Evolutionary conservation across 1,140 invertebrate genomes (phyloP), one percentile per base, ranked within the genome.

Genomic region (Heliothis subflexa): DNA sequence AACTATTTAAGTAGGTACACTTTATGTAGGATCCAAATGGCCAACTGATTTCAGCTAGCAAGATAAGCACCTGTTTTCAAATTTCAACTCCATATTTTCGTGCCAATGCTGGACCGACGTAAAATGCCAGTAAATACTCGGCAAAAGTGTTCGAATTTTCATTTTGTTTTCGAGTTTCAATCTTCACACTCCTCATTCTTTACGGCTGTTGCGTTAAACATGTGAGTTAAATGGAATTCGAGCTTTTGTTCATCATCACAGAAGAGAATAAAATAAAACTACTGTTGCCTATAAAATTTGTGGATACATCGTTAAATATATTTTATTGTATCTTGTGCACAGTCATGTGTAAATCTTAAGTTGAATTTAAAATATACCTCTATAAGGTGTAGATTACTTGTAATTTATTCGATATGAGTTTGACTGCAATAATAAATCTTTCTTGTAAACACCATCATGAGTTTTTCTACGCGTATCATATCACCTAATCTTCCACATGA

Each of bases 91-190:
- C 61, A 66, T 70, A 70, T 52, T 50, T 50, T 49, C 16, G 21
- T 50, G 52, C 47, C 21, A 28, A 28, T 50, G 5, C 62, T 21
- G 12, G 45, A 52, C 45, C 47, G 25, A 68, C 21, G 21, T 70
- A 50, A 52, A 70, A 52, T 7, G 47, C 18, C 47, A n/a, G 66
- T 70, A 70, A 70, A 70, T 66, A 45, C 62, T 21, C 62, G 21
- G 13, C 28, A 70, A 70, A 50, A 70, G 47, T 28, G 33, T 52
- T 70, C 50, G 25, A 70, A 50, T 70, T 70, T 70, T 70, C 66
- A 70, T 50, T 68, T 50, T 50, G 66, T 70, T 70, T 70, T 70
- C 66, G 47, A 70, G 45, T 70, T 70, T 70, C 62, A 66, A 70
- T 50, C 66, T 70, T 70, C 62, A 66, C 62, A 47, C 62, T 66